Evolutionary conservation across 2,888 invertebrate genomes (phyloP).

Genomic region (Apodemia hepburni): DNA sequence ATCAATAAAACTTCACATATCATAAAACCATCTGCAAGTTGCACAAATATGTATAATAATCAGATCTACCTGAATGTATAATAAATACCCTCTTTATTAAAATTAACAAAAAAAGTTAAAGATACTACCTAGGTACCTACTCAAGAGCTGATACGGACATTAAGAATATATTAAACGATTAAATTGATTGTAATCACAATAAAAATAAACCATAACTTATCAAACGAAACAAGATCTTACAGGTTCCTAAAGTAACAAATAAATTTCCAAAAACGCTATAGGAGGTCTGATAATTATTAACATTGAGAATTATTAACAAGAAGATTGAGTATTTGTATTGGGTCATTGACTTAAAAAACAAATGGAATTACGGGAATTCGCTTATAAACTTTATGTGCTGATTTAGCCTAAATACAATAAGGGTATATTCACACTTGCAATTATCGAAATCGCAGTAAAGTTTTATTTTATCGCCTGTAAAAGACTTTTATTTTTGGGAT

Average conservation of each 20-base stretch:
- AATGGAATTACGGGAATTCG: constrained; percentile 49
- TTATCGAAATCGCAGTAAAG: neutral
- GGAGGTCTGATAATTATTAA: constrained; percentile 30
- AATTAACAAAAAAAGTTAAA: too few species aligned
- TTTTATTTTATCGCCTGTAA: neutral
- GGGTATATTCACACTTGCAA: neutral
- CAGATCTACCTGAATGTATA: too few species aligned
- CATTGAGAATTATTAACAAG: constrained; percentile 23
- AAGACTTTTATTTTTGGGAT: neutral
- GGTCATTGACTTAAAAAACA: constrained; percentile 41
- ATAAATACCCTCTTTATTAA: too few species aligned
- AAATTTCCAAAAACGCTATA: constrained; percentile 12
- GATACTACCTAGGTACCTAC: too few species aligned
- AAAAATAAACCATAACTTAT: constrained; percentile 5
- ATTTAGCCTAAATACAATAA: neutral
- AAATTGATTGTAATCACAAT: neutral
- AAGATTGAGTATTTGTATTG: constrained; percentile 16
- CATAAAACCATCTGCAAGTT: too few species aligned
- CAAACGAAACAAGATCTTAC: neutral
- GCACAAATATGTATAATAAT: too few species aligned
- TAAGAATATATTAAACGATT: neutral
- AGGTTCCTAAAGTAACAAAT: constrained; percentile 2
- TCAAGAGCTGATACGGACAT: too few species aligned
- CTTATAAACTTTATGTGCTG: constrained; percentile 47
- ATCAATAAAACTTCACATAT: too few species aligned